Evolutionary conservation across 2,113 vertebrate genomes (phyloP).

Genomic region (Heptranchias perlo): DNA sequence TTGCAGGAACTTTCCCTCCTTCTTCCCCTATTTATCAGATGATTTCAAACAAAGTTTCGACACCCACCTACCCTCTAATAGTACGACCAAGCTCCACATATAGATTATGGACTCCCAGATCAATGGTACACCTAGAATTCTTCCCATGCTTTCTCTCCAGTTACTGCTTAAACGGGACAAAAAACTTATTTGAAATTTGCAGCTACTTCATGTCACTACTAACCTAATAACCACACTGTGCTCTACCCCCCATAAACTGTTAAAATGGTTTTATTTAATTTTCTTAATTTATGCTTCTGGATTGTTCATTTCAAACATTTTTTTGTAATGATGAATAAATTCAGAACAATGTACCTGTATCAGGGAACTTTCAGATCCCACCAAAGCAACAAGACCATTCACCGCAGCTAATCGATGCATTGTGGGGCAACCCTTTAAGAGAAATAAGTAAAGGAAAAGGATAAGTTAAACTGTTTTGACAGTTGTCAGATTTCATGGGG

Average conservation of each 20-base stretch:
- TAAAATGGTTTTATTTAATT: background rate
- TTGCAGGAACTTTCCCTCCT: background rate
- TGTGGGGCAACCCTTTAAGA: slow-evolving; percentile 75
- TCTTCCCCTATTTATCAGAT: background rate
- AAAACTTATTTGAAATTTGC: background rate
- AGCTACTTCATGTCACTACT: background rate
- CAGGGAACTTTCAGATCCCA: slow-evolving; percentile 77
- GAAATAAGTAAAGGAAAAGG: background rate
- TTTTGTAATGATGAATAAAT: background rate
- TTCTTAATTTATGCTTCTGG: background rate
- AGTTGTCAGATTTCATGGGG: background rate
- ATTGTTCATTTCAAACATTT: background rate
- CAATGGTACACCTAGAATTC: background rate
- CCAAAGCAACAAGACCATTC: slow-evolving; percentile 77
- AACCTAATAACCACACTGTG: background rate
- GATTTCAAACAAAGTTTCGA: background rate
- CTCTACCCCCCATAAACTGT: background rate
- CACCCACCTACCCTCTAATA: too few species aligned
- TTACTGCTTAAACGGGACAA: background rate
- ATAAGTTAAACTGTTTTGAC: background rate
- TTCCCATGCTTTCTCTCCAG: background rate
- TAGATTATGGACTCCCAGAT: background rate
- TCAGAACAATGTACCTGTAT: slow-evolving; percentile 65
- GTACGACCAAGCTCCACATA: background rate
- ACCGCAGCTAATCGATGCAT: slow-evolving; percentile 90